Base-by-base conservation (phyloP, 2,113 vertebrate species). In the Osmerus eperlanus region DNA sequence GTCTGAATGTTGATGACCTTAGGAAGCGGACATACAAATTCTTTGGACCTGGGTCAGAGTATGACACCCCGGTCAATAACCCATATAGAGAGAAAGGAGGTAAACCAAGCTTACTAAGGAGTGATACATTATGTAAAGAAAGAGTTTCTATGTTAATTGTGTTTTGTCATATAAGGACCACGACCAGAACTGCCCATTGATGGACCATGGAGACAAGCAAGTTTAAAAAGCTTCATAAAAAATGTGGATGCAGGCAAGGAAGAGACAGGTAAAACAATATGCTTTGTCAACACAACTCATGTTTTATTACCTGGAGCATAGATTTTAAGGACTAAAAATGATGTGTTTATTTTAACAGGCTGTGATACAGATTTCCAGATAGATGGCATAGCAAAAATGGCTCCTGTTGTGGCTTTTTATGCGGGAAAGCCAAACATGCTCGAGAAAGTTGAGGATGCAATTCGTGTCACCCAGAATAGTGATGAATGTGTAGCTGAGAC, bases 21-120 rank as follows among this genome's bases (percentile, higher is more conserved):
- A 91, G 76, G 75, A 82, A 85, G 56, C 86, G 89, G 18, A 92
- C 71, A 0, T 69, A 90, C 52, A 89, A 84, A 23, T 88, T 83
- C 70, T 92, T 92, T 68, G 91, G 91, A 3, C 91, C 90, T 0
- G 87, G 90, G 69, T 91, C 91, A 4, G 91, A 90, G 76, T 92
- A 92, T 16, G 91, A 92, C 79, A 89, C 87, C 0, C 90, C 90
- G 3, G 32, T 91, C 68, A 92, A 92, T 63, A 82, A 91, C 76
- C 90, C 90, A 2, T 89, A 92, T 82, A 82, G 90, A 83, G 81
- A 86, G 0, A 85, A 47, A 74, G 84, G 81, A 81, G 91, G 91
- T 92, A 80, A 65, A 70, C 60, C 5, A 8, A 21, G 63, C 47
- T 56, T 58, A 54, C 47, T 14, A n/a, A 18, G 19, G 18, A 53